A percentile compares a stretch with the other conserved stretches of the same genome.
Evolutionary conservation across 2,113 vertebrate genomes (phyloP).

Genomic region (Nothoprocta pentlandii): DNA sequence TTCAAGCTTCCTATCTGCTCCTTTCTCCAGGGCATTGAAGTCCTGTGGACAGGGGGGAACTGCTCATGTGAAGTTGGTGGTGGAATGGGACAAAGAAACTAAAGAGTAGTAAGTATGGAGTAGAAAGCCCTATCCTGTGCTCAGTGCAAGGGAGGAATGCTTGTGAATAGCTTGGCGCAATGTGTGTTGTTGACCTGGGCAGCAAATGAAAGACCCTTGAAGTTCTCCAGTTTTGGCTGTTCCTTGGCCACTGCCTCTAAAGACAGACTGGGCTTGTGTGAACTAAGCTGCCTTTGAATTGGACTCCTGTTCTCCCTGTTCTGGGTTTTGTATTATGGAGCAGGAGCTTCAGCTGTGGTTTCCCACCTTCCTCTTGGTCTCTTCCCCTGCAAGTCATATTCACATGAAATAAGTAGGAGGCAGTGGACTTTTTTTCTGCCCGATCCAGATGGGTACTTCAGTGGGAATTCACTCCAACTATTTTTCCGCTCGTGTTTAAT

Average conservation of each 20-base stretch:
- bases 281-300: rapidly evolving
- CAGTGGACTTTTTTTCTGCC: neutral
- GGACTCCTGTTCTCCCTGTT: neutral
- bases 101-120: slow-evolving; percentile 94
- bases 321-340: neutral
- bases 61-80: slow-evolving; percentile 95
- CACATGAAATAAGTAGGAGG: neutral
- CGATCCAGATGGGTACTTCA: neutral
- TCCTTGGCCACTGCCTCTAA: neutral
- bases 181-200: neutral
- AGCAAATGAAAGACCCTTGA: neutral
- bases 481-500: neutral
- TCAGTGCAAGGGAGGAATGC: neutral
- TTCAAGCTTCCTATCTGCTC: neutral
- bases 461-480: neutral
- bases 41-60: slow-evolving; percentile 95
- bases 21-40: slow-evolving; percentile 86
- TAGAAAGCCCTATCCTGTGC: neutral
- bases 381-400: neutral
- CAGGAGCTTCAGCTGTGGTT: neutral
- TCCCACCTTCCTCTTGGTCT: neutral
- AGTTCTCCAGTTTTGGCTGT: neutral
- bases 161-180: neutral
- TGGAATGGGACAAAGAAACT: slow-evolving; percentile 99
- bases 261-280: too few species aligned